Base-by-base conservation (phyloP, 1,140 invertebrate species). In the Antheraea pernyi region DNA sequence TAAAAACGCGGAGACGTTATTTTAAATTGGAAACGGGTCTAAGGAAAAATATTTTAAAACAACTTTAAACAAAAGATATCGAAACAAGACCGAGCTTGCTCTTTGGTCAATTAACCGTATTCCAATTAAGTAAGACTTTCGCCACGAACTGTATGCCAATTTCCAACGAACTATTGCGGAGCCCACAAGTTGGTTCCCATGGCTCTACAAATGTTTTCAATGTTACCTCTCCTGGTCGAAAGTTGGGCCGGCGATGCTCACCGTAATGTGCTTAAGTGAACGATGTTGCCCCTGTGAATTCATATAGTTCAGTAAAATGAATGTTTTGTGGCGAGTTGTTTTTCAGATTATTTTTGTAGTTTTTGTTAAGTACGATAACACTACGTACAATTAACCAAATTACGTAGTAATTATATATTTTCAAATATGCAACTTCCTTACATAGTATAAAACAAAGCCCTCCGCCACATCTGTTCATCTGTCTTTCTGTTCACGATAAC, bases 221-320 rank as follows among this genome's bases (percentile, higher is more conserved):
- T 82, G 78, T 80, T 81, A 83, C 84, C 84, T 83, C 84, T 37
- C 66, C 59, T 81, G 82, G 78, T 71, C 72, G 59, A 74, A 89
- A 85, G 82, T 86, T 89, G 67, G 71, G 48, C 68, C 65, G 72
- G 75, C 72, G 74, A 68, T 77, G 75, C 75, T 76, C 74, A 72
- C 72, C 68, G 73, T 90, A 90, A 90, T 89, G 79, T 81, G 83
- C 77, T 84, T 88, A 90, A 90, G 82, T 90, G 88, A 90, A 81
- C 80, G 88, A 90, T 90, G 88, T 85, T 79, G 73, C 86, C 81
- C 88, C 63, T 59, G 88, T 69, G 86, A 78, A 82, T 86, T 84
- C 79, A 78, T 72, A 71, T 76, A 79, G 75, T 82, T 83, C 68
- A 70, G 76, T 75, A 80, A 7, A 77, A 80, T 79, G 74, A 72